Conservation (phyloP, 2,888 invertebrate genomes). For the Leistus spinibarbis region DNA sequence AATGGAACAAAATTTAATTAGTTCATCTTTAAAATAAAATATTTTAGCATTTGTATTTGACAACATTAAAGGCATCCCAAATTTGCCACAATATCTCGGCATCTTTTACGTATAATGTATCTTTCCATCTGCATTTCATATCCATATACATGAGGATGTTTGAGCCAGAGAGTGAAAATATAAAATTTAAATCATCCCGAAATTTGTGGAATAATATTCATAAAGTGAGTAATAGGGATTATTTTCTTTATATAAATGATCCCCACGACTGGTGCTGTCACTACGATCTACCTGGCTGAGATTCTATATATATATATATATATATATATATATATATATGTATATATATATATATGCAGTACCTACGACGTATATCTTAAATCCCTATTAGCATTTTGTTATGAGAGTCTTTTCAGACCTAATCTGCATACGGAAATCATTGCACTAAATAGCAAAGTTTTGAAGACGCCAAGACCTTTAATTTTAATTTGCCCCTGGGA, state of each 20-base stretch:
- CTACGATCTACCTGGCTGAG: slow-evolving; percentile 5
- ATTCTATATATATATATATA: no score
- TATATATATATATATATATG: no score
- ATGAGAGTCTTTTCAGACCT: slow-evolving; percentile 45
- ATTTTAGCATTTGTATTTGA: no score
- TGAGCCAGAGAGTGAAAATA: not conserved
- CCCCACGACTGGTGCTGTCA: not conserved
- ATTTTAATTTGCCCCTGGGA: slow-evolving; percentile 60
- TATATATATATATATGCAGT: no score
- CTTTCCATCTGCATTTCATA: not conserved
- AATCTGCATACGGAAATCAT: slow-evolving; percentile 59
- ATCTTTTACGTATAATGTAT: not conserved
- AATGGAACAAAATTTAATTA: no score
- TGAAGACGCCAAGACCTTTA: slow-evolving; percentile 58
- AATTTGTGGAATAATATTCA: not conserved
- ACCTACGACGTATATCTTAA: slow-evolving; percentile 40
- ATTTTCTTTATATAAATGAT: slow-evolving; percentile 32
- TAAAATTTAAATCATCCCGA: slow-evolving; percentile 11
- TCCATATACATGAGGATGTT: not conserved
- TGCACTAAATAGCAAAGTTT: slow-evolving; percentile 60
- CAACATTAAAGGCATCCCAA: no score
- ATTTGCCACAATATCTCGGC: not conserved
- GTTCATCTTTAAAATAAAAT: no score
- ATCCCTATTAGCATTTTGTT: slow-evolving; percentile 41
- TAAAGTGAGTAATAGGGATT: slow-evolving; percentile 1